phyloP scores from a whole-genome alignment of 2,888 invertebrate species.

The Xestobium rufovillosum region DNA sequence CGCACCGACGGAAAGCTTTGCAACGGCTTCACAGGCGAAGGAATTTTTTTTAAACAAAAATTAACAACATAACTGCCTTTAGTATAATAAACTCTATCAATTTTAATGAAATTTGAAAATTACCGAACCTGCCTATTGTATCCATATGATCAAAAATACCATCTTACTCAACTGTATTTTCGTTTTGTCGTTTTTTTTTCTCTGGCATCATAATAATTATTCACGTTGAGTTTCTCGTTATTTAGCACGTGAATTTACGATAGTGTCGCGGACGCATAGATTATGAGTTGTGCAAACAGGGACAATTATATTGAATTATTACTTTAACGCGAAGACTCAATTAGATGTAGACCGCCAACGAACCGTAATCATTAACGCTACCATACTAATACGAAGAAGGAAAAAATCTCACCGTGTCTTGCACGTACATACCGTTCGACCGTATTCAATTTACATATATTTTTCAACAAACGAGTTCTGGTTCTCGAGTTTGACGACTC shows the following conservation, averaged over 20 bases:
- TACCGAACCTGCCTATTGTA: too few relatives aligned
- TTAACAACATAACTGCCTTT: too few relatives aligned
- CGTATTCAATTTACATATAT: background rate
- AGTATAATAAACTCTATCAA: too few relatives aligned
- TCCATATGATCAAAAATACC: too few relatives aligned
- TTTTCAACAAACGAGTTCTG: too few relatives aligned
- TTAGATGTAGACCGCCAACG: conserved; percentile 33
- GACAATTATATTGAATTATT: conserved; percentile 32
- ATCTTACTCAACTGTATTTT: too few relatives aligned
- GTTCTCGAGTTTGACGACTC: too few relatives aligned
- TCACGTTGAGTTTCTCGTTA: conserved; percentile 9
- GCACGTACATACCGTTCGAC: background rate
- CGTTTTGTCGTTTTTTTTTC: background rate
- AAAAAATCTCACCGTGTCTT: conserved; percentile 3
- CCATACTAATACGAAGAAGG: conserved; percentile 26
- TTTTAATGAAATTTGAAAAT: too few relatives aligned
- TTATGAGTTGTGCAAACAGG: conserved; percentile 30
- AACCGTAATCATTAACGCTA: conserved; percentile 34
- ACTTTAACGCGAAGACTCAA: conserved; percentile 32
- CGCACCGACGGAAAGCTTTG: too few relatives aligned
- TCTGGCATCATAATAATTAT: background rate
- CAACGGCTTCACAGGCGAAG: too few relatives aligned
- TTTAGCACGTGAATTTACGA: conserved; percentile 30
- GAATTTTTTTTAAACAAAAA: too few relatives aligned
- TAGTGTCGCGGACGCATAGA: conserved; percentile 22